These are phyloP conservation scores for Scophthalmus maximus DNA, from an alignment of 2,113 vertebrate species.

Conservation along the genomic window DNA sequence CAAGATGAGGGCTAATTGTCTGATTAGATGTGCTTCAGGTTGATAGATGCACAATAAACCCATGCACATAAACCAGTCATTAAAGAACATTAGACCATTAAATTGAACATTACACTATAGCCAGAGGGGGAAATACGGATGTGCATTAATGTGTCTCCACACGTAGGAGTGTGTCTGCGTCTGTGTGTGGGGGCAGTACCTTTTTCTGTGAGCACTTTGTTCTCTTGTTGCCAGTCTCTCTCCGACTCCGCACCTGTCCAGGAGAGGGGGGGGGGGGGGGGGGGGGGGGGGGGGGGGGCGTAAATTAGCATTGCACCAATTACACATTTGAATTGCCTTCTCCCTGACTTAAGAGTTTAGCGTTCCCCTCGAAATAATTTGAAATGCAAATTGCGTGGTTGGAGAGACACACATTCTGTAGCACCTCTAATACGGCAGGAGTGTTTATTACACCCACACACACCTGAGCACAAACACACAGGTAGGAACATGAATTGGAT, in stretches of 20 bases:
- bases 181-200: conserved; percentile 50
- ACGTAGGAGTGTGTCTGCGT: conserved; percentile 36
- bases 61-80: conserved; percentile 70
- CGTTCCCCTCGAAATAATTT: conserved; percentile 33
- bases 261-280: neutral
- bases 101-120: conserved; percentile 75
- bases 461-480: conserved; percentile 9
- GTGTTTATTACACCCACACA: conserved; percentile 42
- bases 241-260: conserved; percentile 59
- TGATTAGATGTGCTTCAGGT: conserved; percentile 75
- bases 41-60: conserved; percentile 74
- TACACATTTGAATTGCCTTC: conserved; percentile 40
- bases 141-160: conserved; percentile 55
- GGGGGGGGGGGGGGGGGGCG: conserved; percentile 16
- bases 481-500: conserved; percentile 1
- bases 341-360: conserved; percentile 11
- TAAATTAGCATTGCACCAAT: conserved; percentile 58
- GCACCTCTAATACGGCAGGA: conserved; percentile 7
- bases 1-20: conserved; percentile 74
- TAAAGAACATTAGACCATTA: conserved; percentile 74
- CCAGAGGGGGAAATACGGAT: conserved; percentile 60
- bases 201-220: conserved; percentile 50
- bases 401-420: conserved; percentile 7
- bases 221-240: conserved; percentile 42
- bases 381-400: conserved; percentile 47